Percentiles rank a stretch among this genome's conserved stretches.
Evolutionary conservation across 2,797 vertebrate genomes (phyloP).

Genomic region (Nyctibius grandis): DNA sequence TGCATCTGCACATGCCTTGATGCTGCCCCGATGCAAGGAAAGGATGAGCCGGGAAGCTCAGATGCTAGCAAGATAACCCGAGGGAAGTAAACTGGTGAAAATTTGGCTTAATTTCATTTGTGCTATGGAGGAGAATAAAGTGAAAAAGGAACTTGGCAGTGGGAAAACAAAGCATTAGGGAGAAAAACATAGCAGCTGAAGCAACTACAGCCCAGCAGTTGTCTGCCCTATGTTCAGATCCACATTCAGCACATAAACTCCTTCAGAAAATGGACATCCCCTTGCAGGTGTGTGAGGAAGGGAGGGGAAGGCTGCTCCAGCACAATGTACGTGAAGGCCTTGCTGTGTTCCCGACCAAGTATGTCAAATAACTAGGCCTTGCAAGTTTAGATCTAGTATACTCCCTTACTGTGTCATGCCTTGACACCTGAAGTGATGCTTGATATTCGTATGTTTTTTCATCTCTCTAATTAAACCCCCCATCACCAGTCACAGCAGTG

Average conservation of each 20-base stretch:
- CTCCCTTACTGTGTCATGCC: too few species aligned
- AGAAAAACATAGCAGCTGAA: neutral
- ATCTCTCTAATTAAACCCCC: neutral
- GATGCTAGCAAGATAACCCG: fast-evolving
- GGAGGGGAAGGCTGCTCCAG: neutral
- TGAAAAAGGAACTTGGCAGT: neutral
- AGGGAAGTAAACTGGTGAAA: neutral
- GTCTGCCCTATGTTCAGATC: neutral
- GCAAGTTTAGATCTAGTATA: neutral
- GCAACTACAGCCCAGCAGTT: neutral
- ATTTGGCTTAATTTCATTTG: neutral
- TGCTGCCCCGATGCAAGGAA: neutral
- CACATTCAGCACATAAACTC: neutral
- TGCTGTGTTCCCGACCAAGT: fast-evolving
- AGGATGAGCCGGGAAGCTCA: neutral
- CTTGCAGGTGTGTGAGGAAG: neutral
- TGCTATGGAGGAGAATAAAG: neutral
- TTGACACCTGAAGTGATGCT: neutral
- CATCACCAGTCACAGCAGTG: neutral
- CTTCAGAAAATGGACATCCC: neutral
- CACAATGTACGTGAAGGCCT: neutral
- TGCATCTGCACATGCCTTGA: neutral
- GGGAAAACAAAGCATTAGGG: neutral
- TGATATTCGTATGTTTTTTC: neutral
- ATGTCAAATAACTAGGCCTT: neutral